These are phyloP conservation scores for Phrynocephalus vlangalii DNA, from an alignment of 2,797 vertebrate genomes.

Conservation along the genomic window DNA sequence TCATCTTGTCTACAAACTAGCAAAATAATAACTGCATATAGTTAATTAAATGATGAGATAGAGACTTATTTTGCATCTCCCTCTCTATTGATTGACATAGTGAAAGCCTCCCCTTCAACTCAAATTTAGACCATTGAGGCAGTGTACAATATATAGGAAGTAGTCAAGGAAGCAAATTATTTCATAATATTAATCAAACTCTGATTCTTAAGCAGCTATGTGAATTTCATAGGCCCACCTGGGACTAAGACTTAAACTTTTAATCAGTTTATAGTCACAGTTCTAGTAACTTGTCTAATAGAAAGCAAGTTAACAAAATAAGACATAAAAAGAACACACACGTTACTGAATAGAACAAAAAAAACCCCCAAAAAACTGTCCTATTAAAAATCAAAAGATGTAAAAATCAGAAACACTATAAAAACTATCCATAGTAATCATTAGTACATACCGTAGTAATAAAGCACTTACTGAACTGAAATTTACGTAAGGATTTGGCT, in stretches of 20 bases:
- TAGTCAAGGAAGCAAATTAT: not conserved
- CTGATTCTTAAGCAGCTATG: not conserved
- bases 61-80: slow-evolving; percentile 6
- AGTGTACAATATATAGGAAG: not conserved
- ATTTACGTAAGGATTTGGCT: not conserved
- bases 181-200: not conserved
- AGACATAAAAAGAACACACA: not conserved
- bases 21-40: slow-evolving; percentile 13
- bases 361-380: slow-evolving; percentile 4
- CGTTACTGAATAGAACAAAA: not conserved
- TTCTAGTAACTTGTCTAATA: not conserved
- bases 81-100: not conserved
- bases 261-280: not conserved
- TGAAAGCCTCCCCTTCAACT: not conserved
- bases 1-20: slow-evolving; percentile 15
- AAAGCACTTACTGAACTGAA: not conserved
- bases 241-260: not conserved
- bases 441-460: too few species aligned
- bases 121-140: not conserved
- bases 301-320: not conserved
- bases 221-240: not conserved
- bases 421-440: not conserved
- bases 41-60: not conserved
- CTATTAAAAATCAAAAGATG: not conserved
- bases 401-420: not conserved